phyloP scores from a whole-genome alignment of 2,113 vertebrate species.

The Hydropotes inermis region DNA sequence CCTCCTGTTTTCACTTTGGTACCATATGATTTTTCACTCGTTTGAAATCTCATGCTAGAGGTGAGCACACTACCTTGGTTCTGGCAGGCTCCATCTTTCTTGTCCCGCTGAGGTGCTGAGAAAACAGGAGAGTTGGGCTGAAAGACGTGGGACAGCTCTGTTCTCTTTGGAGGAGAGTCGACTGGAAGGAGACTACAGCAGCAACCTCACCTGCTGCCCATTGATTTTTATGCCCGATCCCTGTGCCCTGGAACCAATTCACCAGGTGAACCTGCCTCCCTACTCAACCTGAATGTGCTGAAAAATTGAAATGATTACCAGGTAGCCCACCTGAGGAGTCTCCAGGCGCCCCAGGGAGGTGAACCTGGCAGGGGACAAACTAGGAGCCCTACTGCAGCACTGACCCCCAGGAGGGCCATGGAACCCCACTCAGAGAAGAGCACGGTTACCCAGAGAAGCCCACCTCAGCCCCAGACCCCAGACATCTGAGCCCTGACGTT shows the following conservation, averaged over 20 bases:
- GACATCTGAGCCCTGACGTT: neutral
- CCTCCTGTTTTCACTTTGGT: neutral
- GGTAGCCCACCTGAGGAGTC: neutral
- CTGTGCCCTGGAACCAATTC: neutral
- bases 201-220: neutral
- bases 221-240: accelerated
- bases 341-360: neutral
- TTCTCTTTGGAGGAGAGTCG: accelerated
- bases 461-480: neutral
- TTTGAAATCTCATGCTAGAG: neutral
- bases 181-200: accelerated
- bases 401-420: neutral
- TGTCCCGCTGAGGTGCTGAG: neutral
- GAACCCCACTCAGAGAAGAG: neutral
- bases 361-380: accelerated
- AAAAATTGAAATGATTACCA: neutral
- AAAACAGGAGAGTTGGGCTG: neutral
- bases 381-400: accelerated
- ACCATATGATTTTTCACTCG: accelerated
- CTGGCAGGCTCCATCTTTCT: neutral
- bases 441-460: neutral
- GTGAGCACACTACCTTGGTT: neutral
- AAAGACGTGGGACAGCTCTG: accelerated
- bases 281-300: neutral
- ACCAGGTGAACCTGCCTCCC: neutral